Evolutionary conservation across 1,140 invertebrate genomes (phyloP), one percentile per base, ranked within the genome.

Genomic region (Metaphire vulgaris): DNA sequence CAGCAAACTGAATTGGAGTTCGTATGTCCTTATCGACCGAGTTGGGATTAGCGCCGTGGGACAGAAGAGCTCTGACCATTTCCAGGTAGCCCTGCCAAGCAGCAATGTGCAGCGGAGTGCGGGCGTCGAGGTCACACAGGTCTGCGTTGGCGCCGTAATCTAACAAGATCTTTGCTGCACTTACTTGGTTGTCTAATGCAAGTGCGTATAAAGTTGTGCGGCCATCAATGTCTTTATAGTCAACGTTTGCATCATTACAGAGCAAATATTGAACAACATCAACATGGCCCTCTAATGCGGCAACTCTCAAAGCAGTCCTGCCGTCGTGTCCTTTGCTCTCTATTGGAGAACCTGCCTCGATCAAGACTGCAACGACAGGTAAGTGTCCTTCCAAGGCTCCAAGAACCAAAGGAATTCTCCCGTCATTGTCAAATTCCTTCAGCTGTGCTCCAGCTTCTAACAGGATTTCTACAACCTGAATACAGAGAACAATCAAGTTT

Each of bases 51-150:
- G 94, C 93, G 69, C 90, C 88, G 41, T 91, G 91, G 76, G 90
- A 76, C 34, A 97, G 88, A 28, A 97, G 87, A 29, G 95, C 85
- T 76, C 92, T 91, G 0, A 96, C 93, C 92, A 97, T 95, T 74
- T 95, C 93, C 0, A 88, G 86, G 83, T 95, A 93, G 41, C 93
- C 94, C 84, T 97, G 95, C 95, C 95, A 98, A 32, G 94, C 90
- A 30, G 94, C 93, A 0, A 97, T 94, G 85, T 97, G 95, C 56
- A 98, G 87, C 0, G 94, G 92, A 1, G 94, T 96, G 72, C 95
- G 90, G 34, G 95, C 95, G 88, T 97, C 94, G 28, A 91, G 90
- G 85, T 97, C 95, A 77, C 92, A 89, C 29, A 91, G 91, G 84
- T 96, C 93, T 0, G 95, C 91, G 81, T 94, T 90, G 0, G 93